Evolutionary conservation across 2,113 vertebrate genomes (phyloP), one percentile per base, ranked within the genome.

Genomic region (Miniopterus natalensis): DNA sequence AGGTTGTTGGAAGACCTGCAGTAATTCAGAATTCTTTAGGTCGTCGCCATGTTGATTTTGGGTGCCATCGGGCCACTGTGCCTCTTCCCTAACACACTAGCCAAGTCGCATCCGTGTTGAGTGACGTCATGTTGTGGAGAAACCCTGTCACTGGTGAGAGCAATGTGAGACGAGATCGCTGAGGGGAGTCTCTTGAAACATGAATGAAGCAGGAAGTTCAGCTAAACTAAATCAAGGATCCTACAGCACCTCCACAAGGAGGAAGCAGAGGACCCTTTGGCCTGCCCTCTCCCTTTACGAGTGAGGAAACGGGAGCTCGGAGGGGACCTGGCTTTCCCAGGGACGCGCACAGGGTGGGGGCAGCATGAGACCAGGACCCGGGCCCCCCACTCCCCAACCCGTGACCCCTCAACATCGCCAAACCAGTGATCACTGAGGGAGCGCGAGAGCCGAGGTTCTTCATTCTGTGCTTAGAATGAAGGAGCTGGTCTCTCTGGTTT

Each of bases 31-130:
- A 3, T 23, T 31, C 36, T 25, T 7, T 10, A 2, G 29, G 31
- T n/a, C 89, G 81, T 15, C 13, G 21, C 27, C 8, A 1, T 3
- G 0, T 31, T n/a, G 85, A 13, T 31, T 47, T n/a, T 85, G 63
- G 59, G n/a, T 14, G 0, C 25, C 18, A 6, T 6, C 53, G 10
- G 47, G n/a, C 53, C 53, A 3, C 21, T 11, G 2, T 17, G 42
- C 23, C 0, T 51, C 49, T 36, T 20, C 88, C 53, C 42, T 49
- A 18, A 5, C 36, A 6, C 18, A 31, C 11, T 14, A 20, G 25
- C 63, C 10, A 27, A 5, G 55, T 36, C 3, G 1, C 29, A 23
- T 36, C 63, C 12, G 0, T 36, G 5, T 8, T 25, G 36, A 53
- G 36, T 36, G 36, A 36, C 36, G 36, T 36, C 29, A 1, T 45